Percentiles rank a stretch among this genome's conserved stretches.
Evolutionary conservation across 2,113 vertebrate genomes (phyloP).

Genomic region (Centropus unirufus): DNA sequence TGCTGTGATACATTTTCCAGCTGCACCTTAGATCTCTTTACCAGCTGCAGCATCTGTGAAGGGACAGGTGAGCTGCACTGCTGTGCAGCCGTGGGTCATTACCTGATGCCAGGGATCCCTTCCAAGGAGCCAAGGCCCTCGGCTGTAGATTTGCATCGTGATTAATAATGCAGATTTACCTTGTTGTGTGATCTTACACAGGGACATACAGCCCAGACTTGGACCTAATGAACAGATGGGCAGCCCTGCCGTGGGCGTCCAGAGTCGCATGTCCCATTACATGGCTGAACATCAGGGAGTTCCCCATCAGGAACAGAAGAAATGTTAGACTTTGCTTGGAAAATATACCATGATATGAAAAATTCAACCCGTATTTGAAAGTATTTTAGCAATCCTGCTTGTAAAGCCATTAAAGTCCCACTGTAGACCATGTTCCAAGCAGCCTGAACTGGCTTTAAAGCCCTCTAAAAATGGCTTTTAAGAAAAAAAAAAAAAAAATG

Average conservation of each 20-base stretch:
- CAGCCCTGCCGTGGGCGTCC: neutral
- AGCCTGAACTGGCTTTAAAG: neutral
- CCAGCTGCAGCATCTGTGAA: neutral
- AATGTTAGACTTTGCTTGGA: neutral
- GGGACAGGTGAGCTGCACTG: neutral
- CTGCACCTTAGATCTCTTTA: neutral
- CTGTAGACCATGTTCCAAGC: neutral
- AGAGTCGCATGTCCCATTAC: neutral
- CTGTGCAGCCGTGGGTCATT: neutral
- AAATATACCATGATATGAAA: neutral
- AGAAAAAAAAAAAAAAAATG: neutral
- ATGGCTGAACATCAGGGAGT: neutral
- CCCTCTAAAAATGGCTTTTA: neutral
- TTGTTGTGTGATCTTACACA: neutral
- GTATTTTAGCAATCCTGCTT: neutral
- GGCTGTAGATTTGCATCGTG: neutral
- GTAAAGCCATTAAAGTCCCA: neutral
- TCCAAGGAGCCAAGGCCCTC: neutral
- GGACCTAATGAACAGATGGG: neutral
- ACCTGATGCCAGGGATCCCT: neutral
- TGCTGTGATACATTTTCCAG: neutral
- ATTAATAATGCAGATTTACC: neutral
- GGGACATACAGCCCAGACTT: accelerated
- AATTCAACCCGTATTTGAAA: neutral
- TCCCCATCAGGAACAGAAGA: neutral